Evolutionary conservation across 2,888 invertebrate species (phyloP), one percentile per base, ranked within the genome.

Genomic region (Mythimna loreyi): DNA sequence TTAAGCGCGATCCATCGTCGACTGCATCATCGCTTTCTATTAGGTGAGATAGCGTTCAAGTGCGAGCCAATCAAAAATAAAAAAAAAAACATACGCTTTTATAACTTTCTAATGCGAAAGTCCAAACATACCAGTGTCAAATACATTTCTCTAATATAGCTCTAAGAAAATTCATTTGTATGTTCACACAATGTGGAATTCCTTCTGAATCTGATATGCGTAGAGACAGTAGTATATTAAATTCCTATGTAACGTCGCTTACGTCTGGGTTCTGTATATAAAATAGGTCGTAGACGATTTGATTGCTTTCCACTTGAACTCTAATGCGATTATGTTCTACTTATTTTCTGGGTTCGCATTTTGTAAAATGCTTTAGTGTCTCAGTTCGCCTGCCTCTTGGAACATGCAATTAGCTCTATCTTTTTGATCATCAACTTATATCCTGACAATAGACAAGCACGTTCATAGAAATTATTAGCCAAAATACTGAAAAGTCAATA

Each of bases 181-280:
- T 43, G 49, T 62, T 43, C 62, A n/a, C 55, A 59, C 50, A 47
- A 52, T 60, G 72, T 60, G 56, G 67, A 78, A 76, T 78, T 60
- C 73, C 59, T 11, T 28, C 11, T 25, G 58, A 25, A 16, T 40
- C n/a, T 59, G 30, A 16, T 28, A 47, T 64, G 33, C 60, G 57
- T 30, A 59, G 3, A 53, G 40, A 49, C 73, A 59, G 55, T 50
- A 21, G 50, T 72, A 78, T 72, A 75, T 75, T 75, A 75, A 78
- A 75, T 75, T 75, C 75, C 74, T 63, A 36, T 47, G 53, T 53
- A 13, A 43, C 67, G 59, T 63, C 47, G 49, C 47, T 50, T 9
- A 25, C 28, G 62, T 25, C 58, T 60, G 19, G 57, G 33, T 47
- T 71, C 52, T 49, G 36, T 62, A 40, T 16, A 72, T 53, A 50